phyloP scores from a whole-genome alignment of 2,888 invertebrate genomes.

The Cephus rjabovi region DNA sequence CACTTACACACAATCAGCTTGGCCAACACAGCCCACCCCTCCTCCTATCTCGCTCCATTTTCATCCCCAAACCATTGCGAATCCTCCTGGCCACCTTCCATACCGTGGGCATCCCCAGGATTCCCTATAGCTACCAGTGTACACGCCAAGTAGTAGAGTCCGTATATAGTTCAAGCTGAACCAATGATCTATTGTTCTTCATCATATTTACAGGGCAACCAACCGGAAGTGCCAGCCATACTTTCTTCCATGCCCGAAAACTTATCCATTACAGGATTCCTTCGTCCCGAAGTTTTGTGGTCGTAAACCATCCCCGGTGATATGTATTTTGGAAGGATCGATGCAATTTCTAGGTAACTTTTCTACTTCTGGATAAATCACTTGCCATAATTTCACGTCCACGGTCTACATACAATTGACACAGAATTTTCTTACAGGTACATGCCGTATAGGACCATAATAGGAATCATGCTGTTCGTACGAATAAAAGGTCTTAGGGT shows the following conservation, averaged over 20 bases:
- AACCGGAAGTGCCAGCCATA: not conserved
- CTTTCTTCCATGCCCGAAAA: conserved; percentile 11
- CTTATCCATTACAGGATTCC: conserved; percentile 28
- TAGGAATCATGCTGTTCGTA: not conserved
- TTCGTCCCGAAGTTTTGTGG: not conserved
- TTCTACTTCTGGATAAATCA: not conserved
- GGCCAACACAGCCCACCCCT: conserved; percentile 29
- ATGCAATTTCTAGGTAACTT: not conserved
- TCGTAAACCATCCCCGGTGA: not conserved
- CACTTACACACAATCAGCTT: conserved; percentile 35
- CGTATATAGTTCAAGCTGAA: not conserved
- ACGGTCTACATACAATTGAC: not conserved
- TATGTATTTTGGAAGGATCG: not conserved
- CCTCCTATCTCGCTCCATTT: not conserved
- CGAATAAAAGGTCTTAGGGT: not conserved
- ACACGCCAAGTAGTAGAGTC: not conserved
- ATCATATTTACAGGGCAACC: not conserved
- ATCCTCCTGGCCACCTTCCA: conserved; percentile 8
- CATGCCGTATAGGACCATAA: not conserved
- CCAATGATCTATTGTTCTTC: conserved; percentile 15
- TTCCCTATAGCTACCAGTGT: not conserved
- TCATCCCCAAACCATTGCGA: not conserved
- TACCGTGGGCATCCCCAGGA: not conserved
- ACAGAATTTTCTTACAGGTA: not conserved
- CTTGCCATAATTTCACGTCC: not conserved